These are phyloP conservation scores for Trogon surrucura DNA, from an alignment of 2,113 vertebrate species.

Conservation along the genomic window DNA sequence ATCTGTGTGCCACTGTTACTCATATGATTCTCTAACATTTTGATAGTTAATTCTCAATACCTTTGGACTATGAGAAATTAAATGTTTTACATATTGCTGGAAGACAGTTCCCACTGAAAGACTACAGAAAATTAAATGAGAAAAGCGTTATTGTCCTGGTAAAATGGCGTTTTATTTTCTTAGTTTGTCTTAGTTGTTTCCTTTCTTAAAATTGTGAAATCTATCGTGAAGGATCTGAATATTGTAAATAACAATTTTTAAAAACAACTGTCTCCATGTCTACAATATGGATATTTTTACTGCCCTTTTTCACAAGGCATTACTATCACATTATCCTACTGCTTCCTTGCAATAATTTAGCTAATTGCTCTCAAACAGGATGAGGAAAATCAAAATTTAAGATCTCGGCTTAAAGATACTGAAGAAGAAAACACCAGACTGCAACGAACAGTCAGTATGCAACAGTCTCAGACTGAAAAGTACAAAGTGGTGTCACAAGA, in stretches of 20 bases:
- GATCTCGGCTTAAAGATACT: slow-evolving; percentile 78
- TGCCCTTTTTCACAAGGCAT: neutral
- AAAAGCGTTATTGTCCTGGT: neutral
- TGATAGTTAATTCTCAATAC: neutral
- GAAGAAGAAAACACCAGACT: slow-evolving; percentile 84
- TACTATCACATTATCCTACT: neutral
- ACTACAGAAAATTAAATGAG: neutral
- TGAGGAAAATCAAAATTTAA: slow-evolving; percentile 84
- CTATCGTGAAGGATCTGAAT: neutral
- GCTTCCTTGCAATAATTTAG: neutral
- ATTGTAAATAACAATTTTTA: neutral
- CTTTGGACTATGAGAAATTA: neutral
- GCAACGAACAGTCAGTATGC: slow-evolving; percentile 79
- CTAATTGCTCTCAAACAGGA: slow-evolving; percentile 77
- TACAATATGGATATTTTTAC: neutral
- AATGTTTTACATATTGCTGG: neutral
- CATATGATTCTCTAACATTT: neutral
- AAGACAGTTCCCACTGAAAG: neutral
- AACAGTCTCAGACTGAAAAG: slow-evolving; percentile 87
- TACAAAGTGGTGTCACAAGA: slow-evolving; percentile 86
- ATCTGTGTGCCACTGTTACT: neutral
- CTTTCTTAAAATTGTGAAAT: neutral
- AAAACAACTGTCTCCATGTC: neutral
- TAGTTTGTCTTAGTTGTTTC: neutral
- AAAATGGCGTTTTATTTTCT: neutral